Base-by-base conservation (phyloP, 2,888 invertebrate species). In the Pantelozetes paolii region DNA sequence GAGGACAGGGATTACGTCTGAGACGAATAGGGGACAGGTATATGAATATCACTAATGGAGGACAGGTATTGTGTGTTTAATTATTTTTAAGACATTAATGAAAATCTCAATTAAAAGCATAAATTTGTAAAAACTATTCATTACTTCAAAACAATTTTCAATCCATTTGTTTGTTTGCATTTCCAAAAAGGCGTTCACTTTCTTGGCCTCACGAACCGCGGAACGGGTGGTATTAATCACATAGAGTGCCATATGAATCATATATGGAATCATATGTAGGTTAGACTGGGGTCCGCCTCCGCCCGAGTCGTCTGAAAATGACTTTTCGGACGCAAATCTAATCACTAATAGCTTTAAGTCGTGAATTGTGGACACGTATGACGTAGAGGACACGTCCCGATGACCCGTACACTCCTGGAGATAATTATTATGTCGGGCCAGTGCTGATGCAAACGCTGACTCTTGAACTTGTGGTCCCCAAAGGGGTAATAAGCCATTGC, bases 231-330 rank as follows among this genome's bases (percentile, higher is more conserved):
- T 94, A 82, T 95, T 92, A 79, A 94, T 88, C 77, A 94, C 90
- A 82, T 97, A 97, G 23, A 97, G 88, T 26, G 94, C 92, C 88
- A 94, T 94, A 82, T 97, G 96, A 77, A 92, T 85, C 74, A 97
- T 86, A 81, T 96, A 96, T 11, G 97, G 97, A 77, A 96, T 88
- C 80, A 98, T 89, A 84, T 97, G 94, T 90, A 97, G 90, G 84
- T 97, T 97, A 77, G 95, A 95, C 81, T 96, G 94, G 18, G 95
- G 92, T 0, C 96, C 97, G 79, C 94, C 94, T 78, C 94, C 99
- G 78, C 94, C 98, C 1, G 95, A 94, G 84, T 98, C 97, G 82
- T 95, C 95, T 82, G 96, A 95, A 86, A 98, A 98, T 76, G 93
- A 92, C 81, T 92, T 92, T 79, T 94, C 96, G 82, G 91, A 90